Conservation (phyloP, 2,888 invertebrate species). For the Pseudococcus longispinus region DNA sequence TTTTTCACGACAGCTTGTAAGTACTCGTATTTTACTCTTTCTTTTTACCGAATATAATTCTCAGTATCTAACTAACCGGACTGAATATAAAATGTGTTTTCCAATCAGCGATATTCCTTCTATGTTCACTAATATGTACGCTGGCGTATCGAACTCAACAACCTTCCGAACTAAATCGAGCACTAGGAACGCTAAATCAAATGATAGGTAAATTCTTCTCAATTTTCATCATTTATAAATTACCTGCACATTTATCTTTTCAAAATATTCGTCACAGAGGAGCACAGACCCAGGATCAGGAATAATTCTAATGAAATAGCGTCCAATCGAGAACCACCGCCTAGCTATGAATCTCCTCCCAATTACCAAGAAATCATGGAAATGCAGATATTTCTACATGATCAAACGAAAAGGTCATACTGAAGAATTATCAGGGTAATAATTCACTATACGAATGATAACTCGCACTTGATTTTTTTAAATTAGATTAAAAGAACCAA, state of each 20-base stretch:
- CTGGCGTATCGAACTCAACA: constrained; percentile 52
- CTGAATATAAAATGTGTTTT: no score
- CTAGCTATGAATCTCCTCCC: constrained; percentile 68
- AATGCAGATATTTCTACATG: neutral
- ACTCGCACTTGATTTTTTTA: neutral
- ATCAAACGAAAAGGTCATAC: neutral
- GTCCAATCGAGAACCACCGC: constrained; percentile 75
- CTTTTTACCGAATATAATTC: no score
- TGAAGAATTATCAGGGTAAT: neutral
- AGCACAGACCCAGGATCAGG: constrained; percentile 53
- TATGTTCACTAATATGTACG: constrained; percentile 49
- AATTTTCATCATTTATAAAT: neutral
- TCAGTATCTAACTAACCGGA: no score
- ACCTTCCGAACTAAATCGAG: constrained; percentile 55
- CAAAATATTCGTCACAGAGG: constrained; percentile 46
- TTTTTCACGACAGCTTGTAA: constrained; percentile 63
- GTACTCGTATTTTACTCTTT: constrained; percentile 49
- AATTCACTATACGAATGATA: neutral
- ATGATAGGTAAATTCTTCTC: constrained; percentile 50
- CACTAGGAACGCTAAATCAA: constrained; percentile 55
- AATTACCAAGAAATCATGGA: constrained; percentile 55
- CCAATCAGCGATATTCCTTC: constrained; percentile 19
- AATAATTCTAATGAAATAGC: constrained; percentile 67
- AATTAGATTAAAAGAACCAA: neutral
- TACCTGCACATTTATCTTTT: neutral